Percentiles rank a stretch among this genome's conserved stretches.
These are phyloP conservation scores for Platyrinchus mystaceus DNA, from an alignment of 2,797 vertebrate genomes.

Conservation along the genomic window DNA sequence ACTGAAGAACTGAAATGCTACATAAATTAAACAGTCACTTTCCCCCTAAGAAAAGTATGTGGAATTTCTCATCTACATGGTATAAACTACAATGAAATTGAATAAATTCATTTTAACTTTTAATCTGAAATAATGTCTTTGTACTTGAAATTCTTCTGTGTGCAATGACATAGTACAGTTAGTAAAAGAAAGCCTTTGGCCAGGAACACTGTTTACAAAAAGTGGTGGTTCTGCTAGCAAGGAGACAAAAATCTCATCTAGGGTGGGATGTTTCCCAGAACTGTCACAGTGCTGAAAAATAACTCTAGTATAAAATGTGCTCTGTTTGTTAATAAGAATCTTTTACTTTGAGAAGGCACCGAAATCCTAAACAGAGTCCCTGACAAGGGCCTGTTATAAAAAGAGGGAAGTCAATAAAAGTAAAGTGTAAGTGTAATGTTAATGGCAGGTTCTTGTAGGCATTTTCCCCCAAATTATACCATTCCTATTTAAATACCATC, in stretches of 20 bases:
- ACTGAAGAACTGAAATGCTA: background rate
- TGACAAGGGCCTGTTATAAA: slow-evolving; percentile 71
- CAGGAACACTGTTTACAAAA: background rate
- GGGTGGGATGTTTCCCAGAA: background rate
- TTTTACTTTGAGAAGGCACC: slow-evolving; percentile 46
- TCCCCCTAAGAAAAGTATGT: background rate
- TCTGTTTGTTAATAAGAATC: slow-evolving; percentile 41
- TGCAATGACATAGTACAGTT: background rate
- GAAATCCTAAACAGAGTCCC: slow-evolving; percentile 64
- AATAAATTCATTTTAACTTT: slow-evolving; percentile 12
- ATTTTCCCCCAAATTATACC: slow-evolving; percentile 82
- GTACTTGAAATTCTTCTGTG: background rate
- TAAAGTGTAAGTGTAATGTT: slow-evolving; percentile 79
- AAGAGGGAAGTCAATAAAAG: slow-evolving; percentile 77
- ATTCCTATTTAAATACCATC: slow-evolving; percentile 85
- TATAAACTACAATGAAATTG: background rate
- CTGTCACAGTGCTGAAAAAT: background rate
- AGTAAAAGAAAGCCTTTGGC: background rate
- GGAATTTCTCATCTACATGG: background rate
- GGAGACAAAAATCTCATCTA: background rate
- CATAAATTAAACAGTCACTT: background rate
- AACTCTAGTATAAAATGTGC: background rate
- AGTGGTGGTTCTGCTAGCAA: background rate
- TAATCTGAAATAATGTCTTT: background rate
- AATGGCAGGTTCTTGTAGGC: slow-evolving; percentile 80